phyloP scores from a whole-genome alignment of 2,113 vertebrate genomes.

The Strigops habroptila region DNA sequence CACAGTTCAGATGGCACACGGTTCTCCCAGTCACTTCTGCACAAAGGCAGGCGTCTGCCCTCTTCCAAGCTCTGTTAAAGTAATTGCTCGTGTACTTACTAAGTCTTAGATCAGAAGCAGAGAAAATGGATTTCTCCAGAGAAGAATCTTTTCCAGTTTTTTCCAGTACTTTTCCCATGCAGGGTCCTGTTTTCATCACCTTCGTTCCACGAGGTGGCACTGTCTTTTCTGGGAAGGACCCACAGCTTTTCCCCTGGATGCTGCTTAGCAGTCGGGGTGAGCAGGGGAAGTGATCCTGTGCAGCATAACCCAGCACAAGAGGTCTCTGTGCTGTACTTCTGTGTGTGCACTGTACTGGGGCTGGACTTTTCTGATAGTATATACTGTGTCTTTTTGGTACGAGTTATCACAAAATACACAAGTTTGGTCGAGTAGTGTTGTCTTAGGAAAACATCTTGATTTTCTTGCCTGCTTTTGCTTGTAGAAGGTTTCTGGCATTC shows the following conservation, averaged over 20 bases:
- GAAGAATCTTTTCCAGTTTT: not conserved
- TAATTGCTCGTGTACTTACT: rapidly evolving
- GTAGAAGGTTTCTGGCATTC: not conserved
- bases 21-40: not conserved
- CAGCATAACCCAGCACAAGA: not conserved
- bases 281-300: not conserved
- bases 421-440: not conserved
- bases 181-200: not conserved
- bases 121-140: not conserved
- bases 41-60: rapidly evolving
- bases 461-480: not conserved
- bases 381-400: rapidly evolving
- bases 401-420: not conserved
- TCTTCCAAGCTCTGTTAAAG: not conserved
- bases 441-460: not conserved
- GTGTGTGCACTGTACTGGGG: not conserved
- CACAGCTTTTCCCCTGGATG: not conserved
- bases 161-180: not conserved
- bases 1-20: rapidly evolving
- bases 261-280: too few relatives aligned
- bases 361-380: not conserved
- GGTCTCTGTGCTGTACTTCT: not conserved
- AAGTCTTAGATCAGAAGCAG: not conserved
- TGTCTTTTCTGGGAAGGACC: not conserved
- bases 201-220: not conserved